Evolutionary conservation across 2,113 vertebrate genomes (phyloP).

Genomic region (Ailuropoda melanoleuca): DNA sequence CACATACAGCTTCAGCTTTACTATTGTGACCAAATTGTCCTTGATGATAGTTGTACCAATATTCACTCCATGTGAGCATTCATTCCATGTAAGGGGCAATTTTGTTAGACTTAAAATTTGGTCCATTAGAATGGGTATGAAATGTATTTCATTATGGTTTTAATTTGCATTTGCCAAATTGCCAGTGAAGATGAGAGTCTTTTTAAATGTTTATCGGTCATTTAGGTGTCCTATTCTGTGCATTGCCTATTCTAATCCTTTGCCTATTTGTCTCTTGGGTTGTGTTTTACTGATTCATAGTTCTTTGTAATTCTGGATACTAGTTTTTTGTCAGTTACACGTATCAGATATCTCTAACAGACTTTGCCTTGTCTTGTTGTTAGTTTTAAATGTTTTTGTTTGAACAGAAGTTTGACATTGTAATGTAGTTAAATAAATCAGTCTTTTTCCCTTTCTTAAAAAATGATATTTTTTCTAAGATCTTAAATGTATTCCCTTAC

Average conservation of each 20-base stretch:
- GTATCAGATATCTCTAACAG: not conserved
- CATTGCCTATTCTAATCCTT: not conserved
- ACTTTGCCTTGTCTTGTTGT: not conserved
- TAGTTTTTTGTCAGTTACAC: not conserved
- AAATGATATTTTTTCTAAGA: not conserved
- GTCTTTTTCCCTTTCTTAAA: constrained; percentile 1
- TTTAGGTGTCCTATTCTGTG: not conserved
- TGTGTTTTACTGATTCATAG: not conserved
- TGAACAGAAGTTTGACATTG: not conserved
- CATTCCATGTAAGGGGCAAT: not conserved
- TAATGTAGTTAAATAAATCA: not conserved
- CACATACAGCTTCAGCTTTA: not conserved
- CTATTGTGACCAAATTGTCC: not conserved
- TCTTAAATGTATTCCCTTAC: not conserved
- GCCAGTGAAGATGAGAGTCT: not conserved
- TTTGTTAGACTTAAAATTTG: not conserved
- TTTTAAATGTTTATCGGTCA: not conserved
- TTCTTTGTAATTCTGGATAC: not conserved
- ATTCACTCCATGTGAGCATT: not conserved
- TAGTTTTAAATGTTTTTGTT: constrained; percentile 2
- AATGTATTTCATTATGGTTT: not conserved
- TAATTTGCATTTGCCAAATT: not conserved
- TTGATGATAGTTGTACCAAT: not conserved
- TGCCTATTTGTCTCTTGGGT: not conserved
- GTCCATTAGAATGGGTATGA: not conserved